Evolutionary conservation across 2,797 vertebrate genomes (phyloP).

Genomic region (Notolabrus celidotus): DNA sequence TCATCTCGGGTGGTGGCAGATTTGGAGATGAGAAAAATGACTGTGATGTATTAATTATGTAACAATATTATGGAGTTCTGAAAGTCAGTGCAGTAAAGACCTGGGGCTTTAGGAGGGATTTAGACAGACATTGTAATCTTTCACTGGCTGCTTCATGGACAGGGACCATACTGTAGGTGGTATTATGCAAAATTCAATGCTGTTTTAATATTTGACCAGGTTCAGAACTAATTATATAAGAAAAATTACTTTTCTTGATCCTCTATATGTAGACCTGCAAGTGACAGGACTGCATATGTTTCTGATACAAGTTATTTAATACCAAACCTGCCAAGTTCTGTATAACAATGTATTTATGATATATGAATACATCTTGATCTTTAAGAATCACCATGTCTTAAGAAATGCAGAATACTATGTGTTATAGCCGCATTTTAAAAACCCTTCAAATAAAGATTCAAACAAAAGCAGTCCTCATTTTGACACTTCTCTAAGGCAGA

Average conservation of each 20-base stretch:
- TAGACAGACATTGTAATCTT: conserved; percentile 49
- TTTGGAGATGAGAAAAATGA: conserved; percentile 66
- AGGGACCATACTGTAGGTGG: conserved; percentile 9
- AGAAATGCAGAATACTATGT: too few species aligned
- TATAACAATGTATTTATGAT: too few species aligned
- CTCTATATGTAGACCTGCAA: conserved; percentile 2
- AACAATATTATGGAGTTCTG: conserved; percentile 71
- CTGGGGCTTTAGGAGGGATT: conserved; percentile 49
- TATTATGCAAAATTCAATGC: conserved; percentile 19
- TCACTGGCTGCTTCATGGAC: conserved; percentile 32
- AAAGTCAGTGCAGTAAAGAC: conserved; percentile 64
- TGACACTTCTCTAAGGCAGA: too few species aligned
- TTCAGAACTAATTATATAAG: not conserved
- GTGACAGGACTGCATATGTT: not conserved
- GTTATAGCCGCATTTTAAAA: too few species aligned
- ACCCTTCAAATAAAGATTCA: too few species aligned
- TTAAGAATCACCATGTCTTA: too few species aligned
- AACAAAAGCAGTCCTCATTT: too few species aligned
- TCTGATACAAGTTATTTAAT: not conserved
- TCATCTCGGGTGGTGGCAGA: conserved; percentile 72
- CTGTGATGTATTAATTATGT: conserved; percentile 75
- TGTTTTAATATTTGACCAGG: not conserved
- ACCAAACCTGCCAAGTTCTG: too few species aligned
- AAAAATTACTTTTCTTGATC: not conserved
- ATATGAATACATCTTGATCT: too few species aligned